Evolutionary conservation across 1,140 invertebrate genomes (phyloP).

Genomic region (Anastatus disparis): DNA sequence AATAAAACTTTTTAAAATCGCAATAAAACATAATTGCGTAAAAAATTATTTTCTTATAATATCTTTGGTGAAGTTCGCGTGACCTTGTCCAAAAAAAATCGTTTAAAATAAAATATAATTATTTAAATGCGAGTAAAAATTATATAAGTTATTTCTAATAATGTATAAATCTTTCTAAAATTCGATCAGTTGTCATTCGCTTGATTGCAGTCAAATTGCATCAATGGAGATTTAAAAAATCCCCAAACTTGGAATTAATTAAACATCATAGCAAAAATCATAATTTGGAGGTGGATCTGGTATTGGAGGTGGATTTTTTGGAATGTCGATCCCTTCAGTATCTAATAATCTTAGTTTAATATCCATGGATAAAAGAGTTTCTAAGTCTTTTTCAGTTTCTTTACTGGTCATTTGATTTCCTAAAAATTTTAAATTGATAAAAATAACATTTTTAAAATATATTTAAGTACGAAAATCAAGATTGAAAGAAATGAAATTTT

Average conservation of each 20-base stretch:
- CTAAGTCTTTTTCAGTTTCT: constrained; percentile 88
- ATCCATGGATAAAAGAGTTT: constrained; percentile 94
- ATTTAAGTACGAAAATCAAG: neutral
- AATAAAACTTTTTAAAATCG: neutral
- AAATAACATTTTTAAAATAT: neutral
- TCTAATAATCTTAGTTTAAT: constrained; percentile 93
- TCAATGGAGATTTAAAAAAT: neutral
- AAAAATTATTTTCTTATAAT: too few species aligned
- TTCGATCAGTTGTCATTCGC: too few species aligned
- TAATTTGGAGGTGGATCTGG: constrained; percentile 89
- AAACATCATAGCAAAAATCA: constrained; percentile 81
- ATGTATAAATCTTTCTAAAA: too few species aligned
- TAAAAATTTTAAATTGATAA: constrained; percentile 51
- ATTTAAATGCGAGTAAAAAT: too few species aligned
- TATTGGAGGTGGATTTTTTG: constrained; percentile 89
- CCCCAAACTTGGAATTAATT: constrained; percentile 41
- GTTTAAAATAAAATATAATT: too few species aligned
- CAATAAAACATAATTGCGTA: too few species aligned
- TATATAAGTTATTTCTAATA: too few species aligned
- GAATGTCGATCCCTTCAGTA: constrained; percentile 94
- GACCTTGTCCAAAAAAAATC: neutral
- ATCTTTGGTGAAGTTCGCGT: too few species aligned
- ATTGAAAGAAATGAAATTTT: constrained; percentile 18
- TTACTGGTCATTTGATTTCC: constrained; percentile 90
- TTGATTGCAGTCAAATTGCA: neutral